Conservation (phyloP, 1,140 invertebrate species). For the Lamellibrachia luymesi region DNA sequence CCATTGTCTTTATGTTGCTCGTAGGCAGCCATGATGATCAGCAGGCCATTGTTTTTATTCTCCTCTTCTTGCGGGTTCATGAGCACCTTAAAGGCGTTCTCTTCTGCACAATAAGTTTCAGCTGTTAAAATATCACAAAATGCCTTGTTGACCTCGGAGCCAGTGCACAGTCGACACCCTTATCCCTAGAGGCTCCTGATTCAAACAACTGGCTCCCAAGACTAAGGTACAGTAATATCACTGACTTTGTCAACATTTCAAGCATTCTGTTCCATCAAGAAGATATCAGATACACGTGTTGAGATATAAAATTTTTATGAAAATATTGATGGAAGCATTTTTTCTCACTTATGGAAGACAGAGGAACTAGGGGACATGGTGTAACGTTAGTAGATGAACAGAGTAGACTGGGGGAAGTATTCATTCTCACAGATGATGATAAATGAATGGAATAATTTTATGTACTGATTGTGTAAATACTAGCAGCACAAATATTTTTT, state of each 20-base stretch:
- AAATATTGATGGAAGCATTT: too few species aligned
- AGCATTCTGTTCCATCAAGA: background rate
- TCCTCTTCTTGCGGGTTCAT: slow-evolving; percentile 37
- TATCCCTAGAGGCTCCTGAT: background rate
- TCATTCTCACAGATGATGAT: too few species aligned
- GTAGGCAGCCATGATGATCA: slow-evolving; percentile 47
- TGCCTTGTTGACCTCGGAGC: background rate
- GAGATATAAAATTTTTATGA: too few species aligned
- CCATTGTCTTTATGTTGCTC: slow-evolving; percentile 53
- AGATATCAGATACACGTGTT: too few species aligned
- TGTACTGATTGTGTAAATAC: too few species aligned
- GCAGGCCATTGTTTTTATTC: slow-evolving; percentile 42
- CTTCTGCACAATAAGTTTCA: slow-evolving; percentile 38
- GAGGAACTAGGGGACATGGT: too few species aligned
- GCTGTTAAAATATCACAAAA: slow-evolving; percentile 22
- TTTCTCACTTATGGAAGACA: too few species aligned
- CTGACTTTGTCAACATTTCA: background rate
- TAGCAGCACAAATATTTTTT: too few species aligned
- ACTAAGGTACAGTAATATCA: background rate
- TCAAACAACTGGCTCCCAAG: background rate
- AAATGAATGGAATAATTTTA: too few species aligned
- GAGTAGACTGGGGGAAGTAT: too few species aligned
- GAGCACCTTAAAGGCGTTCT: slow-evolving; percentile 51
- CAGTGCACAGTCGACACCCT: background rate
- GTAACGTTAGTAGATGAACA: too few species aligned